Evolutionary conservation across 1,140 invertebrate species (phyloP).

Genomic region (Lasioglossum albipes): DNA sequence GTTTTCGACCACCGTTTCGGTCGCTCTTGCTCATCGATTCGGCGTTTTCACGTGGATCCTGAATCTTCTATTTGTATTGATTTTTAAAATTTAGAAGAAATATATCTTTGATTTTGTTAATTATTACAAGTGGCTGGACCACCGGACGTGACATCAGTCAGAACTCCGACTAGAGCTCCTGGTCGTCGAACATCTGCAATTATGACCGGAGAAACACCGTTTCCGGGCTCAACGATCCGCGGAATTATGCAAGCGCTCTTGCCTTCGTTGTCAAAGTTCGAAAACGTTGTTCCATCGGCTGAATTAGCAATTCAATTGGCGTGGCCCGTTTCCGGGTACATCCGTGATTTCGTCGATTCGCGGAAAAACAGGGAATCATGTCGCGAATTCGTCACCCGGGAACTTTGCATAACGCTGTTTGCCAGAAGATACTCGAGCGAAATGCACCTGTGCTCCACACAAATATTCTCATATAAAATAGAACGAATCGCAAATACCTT

Average conservation of each 20-base stretch:
- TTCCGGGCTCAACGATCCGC: neutral
- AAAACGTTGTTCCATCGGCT: slow-evolving; percentile 8
- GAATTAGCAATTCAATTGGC: slow-evolving; percentile 38
- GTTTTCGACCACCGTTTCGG: too few relatives aligned
- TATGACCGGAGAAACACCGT: slow-evolving; percentile 1
- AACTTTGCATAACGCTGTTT: neutral
- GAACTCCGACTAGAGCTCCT: neutral
- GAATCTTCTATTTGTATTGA: too few relatives aligned
- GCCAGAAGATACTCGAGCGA: too few relatives aligned
- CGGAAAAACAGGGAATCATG: neutral
- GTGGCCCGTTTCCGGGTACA: too few relatives aligned
- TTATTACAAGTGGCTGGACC: too few relatives aligned
- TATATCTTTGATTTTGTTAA: too few relatives aligned
- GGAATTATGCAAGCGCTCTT: slow-evolving; percentile 17
- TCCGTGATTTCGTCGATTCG: slow-evolving; percentile 7
- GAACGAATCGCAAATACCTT: too few relatives aligned
- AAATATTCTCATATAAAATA: too few relatives aligned
- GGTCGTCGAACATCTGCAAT: neutral
- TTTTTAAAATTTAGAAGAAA: too few relatives aligned
- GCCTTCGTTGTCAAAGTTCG: slow-evolving; percentile 19
- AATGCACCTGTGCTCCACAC: too few relatives aligned
- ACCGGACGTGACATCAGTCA: neutral
- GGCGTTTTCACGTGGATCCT: too few relatives aligned
- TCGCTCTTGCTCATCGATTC: too few relatives aligned
- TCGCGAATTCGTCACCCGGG: neutral